phyloP scores from a whole-genome alignment of 1,140 invertebrate genomes.

The Pseudachorutes palmiensis region DNA sequence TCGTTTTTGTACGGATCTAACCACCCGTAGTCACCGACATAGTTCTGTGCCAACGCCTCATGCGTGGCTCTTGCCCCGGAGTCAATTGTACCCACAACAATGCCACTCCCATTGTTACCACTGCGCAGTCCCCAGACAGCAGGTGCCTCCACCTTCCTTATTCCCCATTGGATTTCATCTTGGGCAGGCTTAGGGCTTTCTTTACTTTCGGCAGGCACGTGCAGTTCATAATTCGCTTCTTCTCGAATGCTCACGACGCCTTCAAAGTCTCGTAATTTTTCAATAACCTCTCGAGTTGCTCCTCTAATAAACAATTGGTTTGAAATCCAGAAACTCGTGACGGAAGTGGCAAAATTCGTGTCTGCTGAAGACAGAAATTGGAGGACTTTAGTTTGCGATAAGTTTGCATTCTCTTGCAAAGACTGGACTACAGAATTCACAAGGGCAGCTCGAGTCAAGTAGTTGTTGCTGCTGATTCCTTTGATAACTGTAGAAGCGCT shows the following conservation, averaged over 20 bases:
- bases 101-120: not conserved
- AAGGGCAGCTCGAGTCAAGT: not conserved
- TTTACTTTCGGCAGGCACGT: not conserved
- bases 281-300: not conserved
- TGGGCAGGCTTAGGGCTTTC: not conserved
- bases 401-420: not conserved
- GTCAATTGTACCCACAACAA: conserved; percentile 3
- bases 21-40: conserved; percentile 11
- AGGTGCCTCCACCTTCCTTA: not conserved
- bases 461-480: not conserved
- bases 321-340: conserved; percentile 7
- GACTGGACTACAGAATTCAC: not conserved
- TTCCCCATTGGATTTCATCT: conserved; percentile 6
- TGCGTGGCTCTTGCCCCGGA: not conserved
- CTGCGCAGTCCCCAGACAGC: not conserved
- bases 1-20: conserved; percentile 8
- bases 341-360: too few relatives aligned
- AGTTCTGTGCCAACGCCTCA: conserved; percentile 3
- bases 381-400: not conserved
- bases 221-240: not conserved
- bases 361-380: not conserved
- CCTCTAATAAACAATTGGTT: conserved; percentile 12
- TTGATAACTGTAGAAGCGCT: not conserved
- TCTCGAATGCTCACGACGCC: not conserved
- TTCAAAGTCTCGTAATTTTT: not conserved